Percentiles rank a stretch among this genome's conserved stretches.
These are phyloP conservation scores for Sesia apiformis DNA, from an alignment of 2,888 invertebrate genomes.

Conservation along the genomic window DNA sequence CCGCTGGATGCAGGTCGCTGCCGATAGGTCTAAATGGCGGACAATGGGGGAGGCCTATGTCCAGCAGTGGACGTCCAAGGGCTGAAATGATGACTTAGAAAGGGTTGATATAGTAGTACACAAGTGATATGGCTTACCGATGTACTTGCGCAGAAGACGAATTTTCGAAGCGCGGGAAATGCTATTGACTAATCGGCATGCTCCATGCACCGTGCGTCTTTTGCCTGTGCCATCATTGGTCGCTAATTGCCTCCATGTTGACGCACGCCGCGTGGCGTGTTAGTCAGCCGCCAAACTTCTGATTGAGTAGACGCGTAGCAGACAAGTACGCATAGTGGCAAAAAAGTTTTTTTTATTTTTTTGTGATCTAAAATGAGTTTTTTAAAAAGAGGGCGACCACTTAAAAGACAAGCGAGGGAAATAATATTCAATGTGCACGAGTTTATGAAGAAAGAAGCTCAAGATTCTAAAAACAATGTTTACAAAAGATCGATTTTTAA, in stretches of 20 bases:
- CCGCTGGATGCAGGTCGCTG: no score
- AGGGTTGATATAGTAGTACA: background rate
- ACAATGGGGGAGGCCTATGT: no score
- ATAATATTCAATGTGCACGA: slow-evolving; percentile 1
- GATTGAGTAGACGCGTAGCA: background rate
- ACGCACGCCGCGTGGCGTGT: background rate
- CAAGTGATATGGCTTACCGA: background rate
- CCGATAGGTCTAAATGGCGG: no score
- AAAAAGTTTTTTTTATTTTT: background rate
- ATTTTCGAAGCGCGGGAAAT: background rate
- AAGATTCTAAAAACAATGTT: background rate
- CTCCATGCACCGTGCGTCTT: background rate
- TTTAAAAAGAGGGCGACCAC: background rate
- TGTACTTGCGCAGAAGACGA: background rate
- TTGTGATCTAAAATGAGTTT: background rate
- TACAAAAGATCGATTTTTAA: background rate
- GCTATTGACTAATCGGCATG: background rate
- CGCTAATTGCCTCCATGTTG: background rate
- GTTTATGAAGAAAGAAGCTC: background rate
- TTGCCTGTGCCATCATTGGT: slow-evolving; percentile 1
- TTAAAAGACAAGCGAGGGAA: background rate
- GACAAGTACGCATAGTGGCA: slow-evolving; percentile 1
- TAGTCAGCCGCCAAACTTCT: background rate
- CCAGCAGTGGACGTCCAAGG: no score
- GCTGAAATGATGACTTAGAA: no score